Evolutionary conservation across 2,113 vertebrate genomes (phyloP), one percentile per base, ranked within the genome.

Genomic region (Emydocephalus ijimae): DNA sequence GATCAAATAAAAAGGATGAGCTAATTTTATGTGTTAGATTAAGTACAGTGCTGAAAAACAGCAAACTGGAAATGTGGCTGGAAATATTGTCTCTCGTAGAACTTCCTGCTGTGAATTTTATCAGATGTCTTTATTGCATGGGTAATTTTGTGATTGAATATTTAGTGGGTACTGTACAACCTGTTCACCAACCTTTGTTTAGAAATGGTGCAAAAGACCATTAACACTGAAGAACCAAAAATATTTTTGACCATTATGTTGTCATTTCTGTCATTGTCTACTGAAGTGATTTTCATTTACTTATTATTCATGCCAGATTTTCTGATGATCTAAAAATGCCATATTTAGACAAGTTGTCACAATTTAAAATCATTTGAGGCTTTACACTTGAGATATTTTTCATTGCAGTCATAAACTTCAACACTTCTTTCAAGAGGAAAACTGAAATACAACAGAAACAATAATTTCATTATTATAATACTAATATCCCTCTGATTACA

Each of bases 41-140:
- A 56, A 92, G 89, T 0, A 7, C 0, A 0, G 0, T n/a, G 57
- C 85, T 91, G n/a, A 93, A 95, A 86, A 93, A 91, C 91, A 55
- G 10, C 91, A 3, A 43, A 54, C 92, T 92, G 94, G 92, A 95
- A 96, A 81, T 24, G 34, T 1, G 1, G 48, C 94, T 69, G 50
- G 92, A 95, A 95, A 93, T 56, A 74, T 74, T 94, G 89, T 90
- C 23, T 21, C 93, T 74, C 74, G 92, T 94, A 91, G 94, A 96
- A 95, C 94, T 94, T 94, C 94, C 97, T 3, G 91, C 95, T 95
- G 95, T 94, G 96, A 69, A 89, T 95, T 96, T 96, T 96, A 96
- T 93, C 94, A 95, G 81, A 85, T 95, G 97, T 69, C 95, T 34
- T 97, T 96, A 96, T 94, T 95, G 94, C 94, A 93, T 95, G 91